Evolutionary conservation across 2,797 vertebrate genomes (phyloP), one percentile per base, ranked within the genome.

Genomic region (Danio jaintianensis): DNA sequence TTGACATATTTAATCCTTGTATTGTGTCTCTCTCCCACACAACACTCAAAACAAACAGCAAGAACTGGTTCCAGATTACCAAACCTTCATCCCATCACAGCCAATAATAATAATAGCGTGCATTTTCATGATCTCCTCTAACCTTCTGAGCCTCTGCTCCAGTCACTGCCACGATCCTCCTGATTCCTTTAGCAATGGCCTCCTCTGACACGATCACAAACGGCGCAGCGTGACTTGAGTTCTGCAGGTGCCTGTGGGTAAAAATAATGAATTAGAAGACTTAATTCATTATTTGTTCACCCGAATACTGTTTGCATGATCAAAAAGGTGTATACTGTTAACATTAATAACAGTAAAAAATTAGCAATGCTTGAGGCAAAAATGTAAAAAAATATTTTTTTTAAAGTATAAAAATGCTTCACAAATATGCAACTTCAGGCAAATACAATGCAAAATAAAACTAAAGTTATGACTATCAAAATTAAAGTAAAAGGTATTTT

Each of bases 171-270:
- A 99, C 97, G 69, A 99, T 98, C 85, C 98, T 96, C 69, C 98
- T 95, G 91, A 99, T 97, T 83, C 98, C 98, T 90, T 99, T 99
- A 84, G 98, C 97, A 84, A 99, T 98, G 53, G 98, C 98, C 92
- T 99, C 98, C 89, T 99, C 98, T 0, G 96, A 97, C 85, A 99
- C 96, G 22, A 99, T 97, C 89, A 96, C 96, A 80, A 99, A 98
- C 6, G 95, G 94, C 1, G 93, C 94, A 0, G 95, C 94, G 0
- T 99, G 97, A 87, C 91, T 83, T 0, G 98, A 98, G 91, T 98
- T 99, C 91, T 88, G 95, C 87, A 99, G 91, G 87, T 99, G 98
- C 83, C 98, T 99, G 84, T n/a, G 10, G 7, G 29, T 15, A 40
- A 80, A 45, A 63, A 72, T 7, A 5, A 13, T 63, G 22, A 71